A percentile compares a stretch with the other conserved stretches of the same genome.
Conservation (phyloP, 2,888 invertebrate genomes). For the Clistopyga incitator region DNA sequence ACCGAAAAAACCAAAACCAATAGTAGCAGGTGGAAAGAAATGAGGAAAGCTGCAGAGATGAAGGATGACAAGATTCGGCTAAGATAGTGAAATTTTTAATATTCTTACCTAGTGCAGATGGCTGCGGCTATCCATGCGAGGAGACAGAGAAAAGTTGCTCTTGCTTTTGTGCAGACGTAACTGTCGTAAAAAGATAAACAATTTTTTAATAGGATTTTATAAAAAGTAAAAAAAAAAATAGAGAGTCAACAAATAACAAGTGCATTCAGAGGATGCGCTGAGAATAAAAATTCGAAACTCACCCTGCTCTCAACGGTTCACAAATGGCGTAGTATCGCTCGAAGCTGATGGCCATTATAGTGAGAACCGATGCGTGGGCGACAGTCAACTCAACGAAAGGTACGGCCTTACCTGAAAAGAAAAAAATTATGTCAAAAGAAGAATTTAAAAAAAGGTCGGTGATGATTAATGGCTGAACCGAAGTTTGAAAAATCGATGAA, state of each 20-base stretch:
- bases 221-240: background rate
- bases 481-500: background rate
- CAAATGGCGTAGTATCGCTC: conserved; percentile 97
- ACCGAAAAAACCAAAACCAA: conserved; percentile 27
- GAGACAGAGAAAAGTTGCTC: conserved; percentile 92
- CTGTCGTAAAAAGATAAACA: conserved; percentile 70
- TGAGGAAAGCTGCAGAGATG: conserved; percentile 44
- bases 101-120: conserved; percentile 92
- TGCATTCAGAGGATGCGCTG: background rate
- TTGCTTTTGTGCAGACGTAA: conserved; percentile 94
- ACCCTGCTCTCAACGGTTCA: conserved; percentile 94
- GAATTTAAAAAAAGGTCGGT: too few species aligned
- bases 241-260: too few species aligned
- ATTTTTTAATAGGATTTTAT: conserved; percentile 19
- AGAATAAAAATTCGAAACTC: conserved; percentile 64
- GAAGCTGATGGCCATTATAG: conserved; percentile 96
- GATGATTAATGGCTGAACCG: background rate
- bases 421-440: conserved; percentile 35
- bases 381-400: conserved; percentile 97
- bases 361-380: conserved; percentile 96
- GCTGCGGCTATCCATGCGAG: conserved; percentile 94
- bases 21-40: conserved; percentile 10
- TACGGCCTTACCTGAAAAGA: conserved; percentile 93
- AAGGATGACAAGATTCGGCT: conserved; percentile 18
- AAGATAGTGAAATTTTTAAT: conserved; percentile 44